Evolutionary conservation across 1,140 invertebrate genomes (phyloP), one percentile per base, ranked within the genome.

Genomic region (Ganaspis sp.): DNA sequence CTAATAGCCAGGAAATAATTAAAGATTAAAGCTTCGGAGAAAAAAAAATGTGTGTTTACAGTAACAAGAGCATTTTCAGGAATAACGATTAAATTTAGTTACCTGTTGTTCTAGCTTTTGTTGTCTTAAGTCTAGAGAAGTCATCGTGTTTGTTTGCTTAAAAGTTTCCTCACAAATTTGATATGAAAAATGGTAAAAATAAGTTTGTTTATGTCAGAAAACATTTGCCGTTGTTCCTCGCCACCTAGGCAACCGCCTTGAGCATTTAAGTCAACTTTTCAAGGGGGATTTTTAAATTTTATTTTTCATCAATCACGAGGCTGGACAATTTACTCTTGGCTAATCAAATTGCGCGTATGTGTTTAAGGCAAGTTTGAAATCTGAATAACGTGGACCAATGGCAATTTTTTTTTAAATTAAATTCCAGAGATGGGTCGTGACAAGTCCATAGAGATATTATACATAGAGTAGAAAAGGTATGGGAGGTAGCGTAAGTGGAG

Each of bases 71-170:
- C 19, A n/a, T 17, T 29, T 38, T 17, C 40, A 17, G 19, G 21
- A 42, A 19, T 15, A 29, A 64, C 8, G 15, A 73, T 21, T 45
- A 38, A 37, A 40, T 54, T 69, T 5, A 8, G 73, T 92, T 90
- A 95, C 95, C 93, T 95, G 95, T 89, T 95, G 95, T 91, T 95
- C 95, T 78, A 96, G 91, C 89, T 95, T 95, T 89, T 95, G 94
- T 87, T 94, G 94, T 75, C 94, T 92, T 75, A 94, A 87, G 87
- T 93, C 94, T 81, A 95, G 92, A 80, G 93, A 94, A 78, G 94
- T 93, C 93, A 94, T 94, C 70, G 72, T 88, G 26, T 29, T 26
- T 26, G 12, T 29, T 29, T 34, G 29, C 15, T 64, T n/a, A 6
- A 29, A 34, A 15, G 26, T 29, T 64, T 34, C n/a, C 15, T 34